Percentiles rank a stretch among this genome's conserved stretches.
Conservation (phyloP, 2,888 invertebrate species). For the Caenorhabditis uteleia region DNA sequence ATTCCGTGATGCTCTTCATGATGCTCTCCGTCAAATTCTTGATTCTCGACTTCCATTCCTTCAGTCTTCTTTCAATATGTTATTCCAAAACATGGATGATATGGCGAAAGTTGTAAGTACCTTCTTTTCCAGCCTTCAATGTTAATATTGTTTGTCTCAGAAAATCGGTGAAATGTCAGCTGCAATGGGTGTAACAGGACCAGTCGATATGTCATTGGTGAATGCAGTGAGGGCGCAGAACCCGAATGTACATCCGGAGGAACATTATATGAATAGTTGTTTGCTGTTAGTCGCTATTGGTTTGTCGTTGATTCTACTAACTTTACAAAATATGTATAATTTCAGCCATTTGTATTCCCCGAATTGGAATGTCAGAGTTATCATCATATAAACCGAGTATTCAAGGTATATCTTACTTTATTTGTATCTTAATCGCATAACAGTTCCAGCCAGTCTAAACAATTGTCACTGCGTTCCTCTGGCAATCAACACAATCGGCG, state of each 20-base stretch:
- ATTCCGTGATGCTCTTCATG: slow-evolving; percentile 90
- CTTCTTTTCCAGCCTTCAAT: too few relatives aligned
- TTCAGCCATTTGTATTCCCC: slow-evolving; percentile 89
- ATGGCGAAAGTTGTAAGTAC: slow-evolving; percentile 40
- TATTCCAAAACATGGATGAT: slow-evolving; percentile 52
- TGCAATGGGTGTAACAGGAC: slow-evolving; percentile 89
- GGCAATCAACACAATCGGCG: slow-evolving; percentile 93
- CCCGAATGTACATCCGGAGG: slow-evolving; percentile 42
- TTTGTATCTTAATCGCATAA: neutral
- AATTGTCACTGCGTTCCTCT: slow-evolving; percentile 98
- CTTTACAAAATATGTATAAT: neutral
- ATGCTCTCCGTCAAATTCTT: slow-evolving; percentile 85
- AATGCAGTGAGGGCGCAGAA: slow-evolving; percentile 83
- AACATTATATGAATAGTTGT: slow-evolving; percentile 78
- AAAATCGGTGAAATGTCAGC: slow-evolving; percentile 84
- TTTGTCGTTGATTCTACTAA: neutral
- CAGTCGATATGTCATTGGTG: slow-evolving; percentile 92
- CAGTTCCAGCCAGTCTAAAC: slow-evolving; percentile 74
- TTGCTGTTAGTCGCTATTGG: slow-evolving; percentile 93
- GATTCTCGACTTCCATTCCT: slow-evolving; percentile 87
- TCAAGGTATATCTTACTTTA: slow-evolving; percentile 27
- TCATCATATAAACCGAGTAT: slow-evolving; percentile 72
- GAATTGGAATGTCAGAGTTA: slow-evolving; percentile 86
- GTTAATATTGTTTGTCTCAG: slow-evolving; percentile 6
- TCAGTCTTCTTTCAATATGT: slow-evolving; percentile 82